Conservation (phyloP, 2,888 invertebrate species). For the Caenorhabditis afra region DNA sequence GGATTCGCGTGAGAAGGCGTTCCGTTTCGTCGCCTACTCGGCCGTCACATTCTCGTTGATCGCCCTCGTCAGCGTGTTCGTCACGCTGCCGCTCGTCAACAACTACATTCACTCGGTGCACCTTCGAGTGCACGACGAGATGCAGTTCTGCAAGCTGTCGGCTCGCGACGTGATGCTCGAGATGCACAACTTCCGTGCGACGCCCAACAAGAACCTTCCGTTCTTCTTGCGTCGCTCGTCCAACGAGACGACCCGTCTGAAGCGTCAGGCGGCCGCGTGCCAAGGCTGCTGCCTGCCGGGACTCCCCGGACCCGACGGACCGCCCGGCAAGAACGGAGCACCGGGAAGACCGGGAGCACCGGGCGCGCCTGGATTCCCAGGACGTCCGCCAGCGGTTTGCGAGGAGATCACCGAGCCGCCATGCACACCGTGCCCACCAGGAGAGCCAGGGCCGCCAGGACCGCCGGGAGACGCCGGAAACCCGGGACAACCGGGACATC, state of each 20-base stretch:
- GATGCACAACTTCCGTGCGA: slow-evolving; percentile 76
- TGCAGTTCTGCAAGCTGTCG: slow-evolving; percentile 81
- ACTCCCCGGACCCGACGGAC: slow-evolving; percentile 75
- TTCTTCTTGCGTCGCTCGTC: slow-evolving; percentile 66
- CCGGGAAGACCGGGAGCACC: slow-evolving; percentile 80
- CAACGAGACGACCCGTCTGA: slow-evolving; percentile 67
- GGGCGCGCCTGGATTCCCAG: slow-evolving; percentile 80
- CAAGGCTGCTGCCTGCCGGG: slow-evolving; percentile 79
- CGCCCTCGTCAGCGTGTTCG: slow-evolving; percentile 79
- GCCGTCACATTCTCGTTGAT: slow-evolving; percentile 78
- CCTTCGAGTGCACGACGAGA: slow-evolving; percentile 77
- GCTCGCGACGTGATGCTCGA: slow-evolving; percentile 80
- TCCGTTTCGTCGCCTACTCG: slow-evolving; percentile 79
- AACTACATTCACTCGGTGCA: slow-evolving; percentile 80
- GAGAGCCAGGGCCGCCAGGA: slow-evolving; percentile 78
- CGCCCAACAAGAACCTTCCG: slow-evolving; percentile 66
- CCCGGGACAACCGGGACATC: slow-evolving; percentile 72
- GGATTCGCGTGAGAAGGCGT: slow-evolving; percentile 69
- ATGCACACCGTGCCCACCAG: slow-evolving; percentile 79
- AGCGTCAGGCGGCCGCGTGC: slow-evolving; percentile 64
- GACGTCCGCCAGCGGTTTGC: slow-evolving; percentile 79
- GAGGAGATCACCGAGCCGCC: slow-evolving; percentile 80
- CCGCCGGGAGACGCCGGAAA: slow-evolving; percentile 71
- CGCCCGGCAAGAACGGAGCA: slow-evolving; percentile 78
- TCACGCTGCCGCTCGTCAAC: slow-evolving; percentile 80